Conservation (phyloP, 2,113 vertebrate genomes). For the Oreochromis tanganicae region DNA sequence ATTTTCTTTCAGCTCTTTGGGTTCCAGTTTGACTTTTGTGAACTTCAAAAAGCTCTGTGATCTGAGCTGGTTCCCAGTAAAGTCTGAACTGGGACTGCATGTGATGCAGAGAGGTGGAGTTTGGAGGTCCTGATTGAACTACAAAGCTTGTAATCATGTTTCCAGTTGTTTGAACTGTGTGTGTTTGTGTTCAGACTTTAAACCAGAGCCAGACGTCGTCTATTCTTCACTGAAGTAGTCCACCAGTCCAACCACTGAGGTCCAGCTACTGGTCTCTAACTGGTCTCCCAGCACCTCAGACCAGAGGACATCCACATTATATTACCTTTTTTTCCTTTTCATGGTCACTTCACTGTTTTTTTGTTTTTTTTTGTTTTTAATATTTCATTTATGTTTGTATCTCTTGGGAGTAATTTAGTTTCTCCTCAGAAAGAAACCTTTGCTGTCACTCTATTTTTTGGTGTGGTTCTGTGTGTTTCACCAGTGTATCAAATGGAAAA, state of each 20-base stretch:
- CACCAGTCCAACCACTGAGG: rapidly evolving
- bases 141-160: too few species aligned
- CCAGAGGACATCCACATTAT: neutral
- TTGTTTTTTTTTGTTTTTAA: neutral
- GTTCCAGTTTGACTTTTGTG: neutral
- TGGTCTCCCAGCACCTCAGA: rapidly evolving
- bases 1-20: neutral
- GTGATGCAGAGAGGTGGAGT: too few species aligned
- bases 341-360: neutral
- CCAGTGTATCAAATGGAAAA: neutral
- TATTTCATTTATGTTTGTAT: neutral
- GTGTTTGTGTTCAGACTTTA: neutral
- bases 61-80: neutral
- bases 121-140: too few species aligned
- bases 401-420: neutral
- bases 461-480: rapidly evolving
- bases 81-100: too few species aligned
- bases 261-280: neutral
- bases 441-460: neutral
- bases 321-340: rapidly evolving
- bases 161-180: neutral
- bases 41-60: neutral
- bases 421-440: neutral
- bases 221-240: neutral
- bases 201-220: rapidly evolving